Base-by-base conservation (phyloP, 2,797 vertebrate genomes). In the Hybognathus amarus region DNA sequence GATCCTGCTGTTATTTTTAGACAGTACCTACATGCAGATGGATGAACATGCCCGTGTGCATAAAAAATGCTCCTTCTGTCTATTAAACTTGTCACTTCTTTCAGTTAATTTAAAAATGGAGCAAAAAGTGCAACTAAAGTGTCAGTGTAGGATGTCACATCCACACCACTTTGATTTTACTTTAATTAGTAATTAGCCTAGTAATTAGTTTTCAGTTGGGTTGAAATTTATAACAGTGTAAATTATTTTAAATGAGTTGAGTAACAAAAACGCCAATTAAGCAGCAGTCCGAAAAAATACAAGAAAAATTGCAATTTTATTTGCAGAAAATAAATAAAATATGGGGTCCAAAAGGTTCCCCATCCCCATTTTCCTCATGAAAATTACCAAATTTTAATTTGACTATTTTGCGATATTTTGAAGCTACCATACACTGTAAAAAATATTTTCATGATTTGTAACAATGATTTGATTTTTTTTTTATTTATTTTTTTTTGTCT, bases 1-100 rank as follows among this genome's bases (percentile, higher is more conserved):
- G 20, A 18, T 56, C 47, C 38, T 10, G 52, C 12, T 38, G 66
- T 71, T 78, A 70, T 77, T 40, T 63, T 70, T 61, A 69, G 38
- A 61, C 1, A 7, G 22, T 22, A 17, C 45, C 13, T 47, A 47
- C 33, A 47, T 66, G 70, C n/a, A 69, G 64, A 27, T 54, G 59
- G 20, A 64, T 66, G 77, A 67, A 33, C 18, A 64, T 50, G 42
- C 22, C 20, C 36, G 30, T 30, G 5, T 52, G 38, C 8, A 56
- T 76, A 59, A 54, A 11, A 22, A 13, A 9, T 1, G 52, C 54
- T 36, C 6, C 27, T 17, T 47, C 45, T 2, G 13, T 36, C 47
- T n/a, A 22, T 36, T 54, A 7, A 52, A 74, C 30, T 22, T 20
- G 24, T 50, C 8, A 47, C 11, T 74, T 22, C 30, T 54, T 22